Evolutionary conservation across 2,888 invertebrate genomes (phyloP), one percentile per base, ranked within the genome.

Genomic region (Eupithecia exiguata): DNA sequence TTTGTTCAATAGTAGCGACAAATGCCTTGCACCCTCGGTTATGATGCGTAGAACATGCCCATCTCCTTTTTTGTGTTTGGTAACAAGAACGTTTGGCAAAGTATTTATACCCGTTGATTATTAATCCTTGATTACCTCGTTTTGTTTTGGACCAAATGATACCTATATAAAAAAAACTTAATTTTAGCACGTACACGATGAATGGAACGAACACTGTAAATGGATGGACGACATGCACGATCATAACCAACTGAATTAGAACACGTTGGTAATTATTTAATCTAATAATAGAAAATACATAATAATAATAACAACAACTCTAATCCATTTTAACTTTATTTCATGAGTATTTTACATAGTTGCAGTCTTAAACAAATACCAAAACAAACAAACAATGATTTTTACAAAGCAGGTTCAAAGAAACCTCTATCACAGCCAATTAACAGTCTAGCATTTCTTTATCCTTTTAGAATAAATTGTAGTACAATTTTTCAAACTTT

Each of bases 11-110:
- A 21, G 85, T 86, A 46, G 81, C 81, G 12, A 87, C 72, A 58
- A 79, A 79, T 6, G 86, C 87, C 49, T 82, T 83, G 49, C 87
- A 87, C 5, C 81, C 81, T 73, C 77, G 79, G 35, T 80, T 81
- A 67, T 81, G 81, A 63, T 84, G 84, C n/a, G 82, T 84, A 30
- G 87, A 85, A 65, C 87, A 87, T 0, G 83, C 82, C 87, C 87
- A 87, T 61, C 86, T 71, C 3, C 77, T 77, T 35, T 21, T 62
- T 30, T 14, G 30, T 7, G 30, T 30, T 25, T 25, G 25, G 16
- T 5, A 7, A 62, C 7, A 30, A 30, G 61, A 25, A 25, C 3
- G 30, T 38, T 74, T 74, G 16, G 61, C 21, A 35, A 74, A 71
- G 49, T 69, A 74, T 9, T 71, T 74, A 18, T 49, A 71, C n/a